phyloP scores from a whole-genome alignment of 2,888 invertebrate species.

The Luperina testacea region DNA sequence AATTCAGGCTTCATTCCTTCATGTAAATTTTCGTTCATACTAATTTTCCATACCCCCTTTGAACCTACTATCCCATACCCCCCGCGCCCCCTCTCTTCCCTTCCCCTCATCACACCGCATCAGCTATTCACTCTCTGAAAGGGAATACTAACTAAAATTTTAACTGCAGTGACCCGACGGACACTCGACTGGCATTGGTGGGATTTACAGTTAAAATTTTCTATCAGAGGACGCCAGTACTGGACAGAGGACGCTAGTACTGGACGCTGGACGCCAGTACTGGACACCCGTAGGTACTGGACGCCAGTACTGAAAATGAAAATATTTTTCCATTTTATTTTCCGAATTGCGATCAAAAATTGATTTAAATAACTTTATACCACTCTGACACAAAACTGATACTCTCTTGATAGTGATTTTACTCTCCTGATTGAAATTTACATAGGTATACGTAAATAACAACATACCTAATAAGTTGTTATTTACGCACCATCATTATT shows the following conservation, averaged over 20 bases:
- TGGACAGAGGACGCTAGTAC: too few species aligned
- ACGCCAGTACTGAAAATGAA: not conserved
- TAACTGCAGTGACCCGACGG: not conserved
- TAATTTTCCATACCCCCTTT: not conserved
- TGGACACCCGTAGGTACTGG: too few species aligned
- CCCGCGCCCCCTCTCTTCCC: not conserved
- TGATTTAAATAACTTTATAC: not conserved
- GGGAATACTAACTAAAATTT: conserved; percentile 37
- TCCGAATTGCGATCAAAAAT: not conserved
- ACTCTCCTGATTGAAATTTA: too few species aligned
- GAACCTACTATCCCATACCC: too few species aligned
- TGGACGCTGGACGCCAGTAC: too few species aligned
- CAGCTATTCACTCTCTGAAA: conserved; percentile 34
- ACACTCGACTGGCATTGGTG: not conserved
- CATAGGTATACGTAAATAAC: too few species aligned
- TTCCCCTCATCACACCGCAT: not conserved
- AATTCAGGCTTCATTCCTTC: not conserved
- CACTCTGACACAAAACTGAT: too few species aligned
- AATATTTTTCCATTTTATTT: not conserved
- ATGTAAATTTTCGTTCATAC: not conserved
- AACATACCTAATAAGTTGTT: too few species aligned
- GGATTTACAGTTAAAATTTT: conserved; percentile 6
- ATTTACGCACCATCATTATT: too few species aligned
- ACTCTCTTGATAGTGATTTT: too few species aligned
- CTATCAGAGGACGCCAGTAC: not conserved